A percentile compares a stretch with the other conserved stretches of the same genome.
These are phyloP conservation scores for Anolis apletophallus DNA, from an alignment of 2,797 vertebrate genomes.

Conservation along the genomic window DNA sequence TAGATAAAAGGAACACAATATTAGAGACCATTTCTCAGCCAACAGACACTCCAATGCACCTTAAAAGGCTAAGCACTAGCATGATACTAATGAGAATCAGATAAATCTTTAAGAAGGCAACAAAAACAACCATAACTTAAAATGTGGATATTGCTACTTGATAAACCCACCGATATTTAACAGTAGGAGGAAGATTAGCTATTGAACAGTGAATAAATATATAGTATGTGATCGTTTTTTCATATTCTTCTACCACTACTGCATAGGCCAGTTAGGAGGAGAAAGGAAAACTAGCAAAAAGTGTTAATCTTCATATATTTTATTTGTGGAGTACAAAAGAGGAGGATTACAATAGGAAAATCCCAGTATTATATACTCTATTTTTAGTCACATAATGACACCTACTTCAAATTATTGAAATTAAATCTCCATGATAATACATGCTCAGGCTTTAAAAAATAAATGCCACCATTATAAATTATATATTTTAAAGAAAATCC, in stretches of 20 bases:
- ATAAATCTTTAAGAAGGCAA: not conserved
- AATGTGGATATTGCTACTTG: not conserved
- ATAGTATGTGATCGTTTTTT: not conserved
- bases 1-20: no score
- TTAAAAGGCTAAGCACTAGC: not conserved
- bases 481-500: slow-evolving; percentile 5
- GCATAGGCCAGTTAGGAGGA: not conserved
- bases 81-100: no score
- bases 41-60: not conserved
- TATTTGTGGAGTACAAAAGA: not conserved
- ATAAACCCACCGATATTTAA: not conserved
- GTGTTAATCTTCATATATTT: slow-evolving; percentile 17
- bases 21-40: not conserved
- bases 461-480: slow-evolving; percentile 27
- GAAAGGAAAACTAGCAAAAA: not conserved
- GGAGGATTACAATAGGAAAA: slow-evolving; percentile 6
- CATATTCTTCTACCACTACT: not conserved
- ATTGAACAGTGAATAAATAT: not conserved
- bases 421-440: slow-evolving; percentile 15
- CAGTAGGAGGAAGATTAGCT: not conserved
- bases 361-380: not conserved
- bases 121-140: not conserved
- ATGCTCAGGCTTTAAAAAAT: slow-evolving; percentile 26
- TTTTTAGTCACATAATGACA: slow-evolving; percentile 25
- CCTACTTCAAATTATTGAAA: slow-evolving; percentile 21